Percentiles rank a stretch among this genome's conserved stretches.
Conservation (phyloP, 2,888 invertebrate genomes). For the Mallateleia sp. region DNA sequence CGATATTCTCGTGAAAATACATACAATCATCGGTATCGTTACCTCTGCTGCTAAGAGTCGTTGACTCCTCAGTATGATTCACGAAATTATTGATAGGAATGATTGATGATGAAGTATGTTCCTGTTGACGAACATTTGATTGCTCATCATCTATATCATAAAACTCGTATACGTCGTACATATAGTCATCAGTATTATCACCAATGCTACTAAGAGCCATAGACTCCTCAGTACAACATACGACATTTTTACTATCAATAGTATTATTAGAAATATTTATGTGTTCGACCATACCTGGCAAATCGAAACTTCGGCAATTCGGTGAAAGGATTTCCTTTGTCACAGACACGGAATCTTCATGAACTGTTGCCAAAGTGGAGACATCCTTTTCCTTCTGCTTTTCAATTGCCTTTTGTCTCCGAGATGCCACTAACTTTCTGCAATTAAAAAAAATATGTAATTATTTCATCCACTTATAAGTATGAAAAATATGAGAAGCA, state of each 20-base stretch:
- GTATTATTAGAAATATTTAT: not conserved
- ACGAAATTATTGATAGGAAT: not conserved
- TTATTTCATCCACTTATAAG: no score
- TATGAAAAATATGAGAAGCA: no score
- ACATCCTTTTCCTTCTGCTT: no score
- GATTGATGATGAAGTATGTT: not conserved
- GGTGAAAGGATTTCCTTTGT: no score
- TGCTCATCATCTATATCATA: not conserved
- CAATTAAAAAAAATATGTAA: no score
- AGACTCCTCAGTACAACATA: not conserved
- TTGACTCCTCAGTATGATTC: not conserved
- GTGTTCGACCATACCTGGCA: not conserved
- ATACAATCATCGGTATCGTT: not conserved
- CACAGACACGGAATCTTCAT: no score
- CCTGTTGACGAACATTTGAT: not conserved
- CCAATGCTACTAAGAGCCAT: not conserved
- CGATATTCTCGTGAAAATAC: not conserved
- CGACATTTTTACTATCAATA: not conserved
- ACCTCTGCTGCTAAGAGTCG: conserved; percentile 5
- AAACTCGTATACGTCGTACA: conserved; percentile 1
- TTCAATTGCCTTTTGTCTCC: no score
- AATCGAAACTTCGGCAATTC: no score
- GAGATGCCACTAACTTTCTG: no score
- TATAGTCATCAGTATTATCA: conserved; percentile 3
- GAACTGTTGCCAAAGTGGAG: no score